phyloP scores from a whole-genome alignment of 2,113 vertebrate genomes.

The human (Homo sapiens) region GRCh38 chr4:163529001-163529500 shows the following conservation, averaged over 20 bases:
- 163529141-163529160: background rate
- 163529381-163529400: background rate
- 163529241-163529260: background rate
- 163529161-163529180: background rate
- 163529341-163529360: background rate
- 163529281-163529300: background rate
- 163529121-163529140: background rate
- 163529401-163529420: background rate
- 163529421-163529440: background rate
- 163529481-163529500: background rate
- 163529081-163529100: background rate
- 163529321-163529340: background rate
- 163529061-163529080: conserved; percentile 9
- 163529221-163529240: background rate
- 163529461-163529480: background rate
- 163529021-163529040: conserved; percentile 99
- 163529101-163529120: background rate
- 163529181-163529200: background rate
- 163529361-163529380: background rate
- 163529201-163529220: background rate
- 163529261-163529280: background rate
- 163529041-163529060: conserved; percentile 86
- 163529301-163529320: background rate
- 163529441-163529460: background rate
- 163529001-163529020: conserved; percentile 96